Conservation (phyloP, 1,140 invertebrate species). For the Lutraria rhynchaena region DNA sequence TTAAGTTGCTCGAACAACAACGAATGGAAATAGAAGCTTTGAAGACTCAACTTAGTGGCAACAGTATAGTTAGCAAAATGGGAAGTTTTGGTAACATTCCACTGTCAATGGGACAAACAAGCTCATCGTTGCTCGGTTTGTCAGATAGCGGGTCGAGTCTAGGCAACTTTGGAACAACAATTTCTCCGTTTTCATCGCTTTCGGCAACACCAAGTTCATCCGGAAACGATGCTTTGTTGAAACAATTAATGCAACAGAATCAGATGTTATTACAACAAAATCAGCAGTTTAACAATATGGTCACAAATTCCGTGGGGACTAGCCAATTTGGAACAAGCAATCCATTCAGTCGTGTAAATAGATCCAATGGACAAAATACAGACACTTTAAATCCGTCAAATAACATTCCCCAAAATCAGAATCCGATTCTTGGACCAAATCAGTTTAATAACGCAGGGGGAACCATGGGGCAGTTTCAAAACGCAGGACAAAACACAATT, state of each 20-base stretch:
- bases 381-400: neutral
- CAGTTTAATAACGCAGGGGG: neutral
- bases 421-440: neutral
- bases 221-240: slow-evolving; percentile 16
- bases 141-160: too few relatives aligned
- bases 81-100: slow-evolving; percentile 27
- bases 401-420: neutral
- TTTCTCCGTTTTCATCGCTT: neutral
- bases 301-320: neutral
- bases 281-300: slow-evolving; percentile 41
- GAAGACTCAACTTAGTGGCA: slow-evolving; percentile 11
- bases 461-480: neutral
- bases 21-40: slow-evolving; percentile 18
- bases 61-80: slow-evolving; percentile 22
- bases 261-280: slow-evolving; percentile 53
- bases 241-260: slow-evolving; percentile 45
- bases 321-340: neutral
- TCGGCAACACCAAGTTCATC: neutral
- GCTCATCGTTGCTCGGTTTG: neutral
- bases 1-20: slow-evolving; percentile 13
- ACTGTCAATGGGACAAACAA: slow-evolving; percentile 17
- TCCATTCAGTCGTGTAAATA: slow-evolving; percentile 2
- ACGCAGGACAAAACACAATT: neutral
- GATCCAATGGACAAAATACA: slow-evolving; percentile 7
- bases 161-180: neutral